Conservation (phyloP, 1,140 invertebrate species). For the Melitaea cinxia region DNA sequence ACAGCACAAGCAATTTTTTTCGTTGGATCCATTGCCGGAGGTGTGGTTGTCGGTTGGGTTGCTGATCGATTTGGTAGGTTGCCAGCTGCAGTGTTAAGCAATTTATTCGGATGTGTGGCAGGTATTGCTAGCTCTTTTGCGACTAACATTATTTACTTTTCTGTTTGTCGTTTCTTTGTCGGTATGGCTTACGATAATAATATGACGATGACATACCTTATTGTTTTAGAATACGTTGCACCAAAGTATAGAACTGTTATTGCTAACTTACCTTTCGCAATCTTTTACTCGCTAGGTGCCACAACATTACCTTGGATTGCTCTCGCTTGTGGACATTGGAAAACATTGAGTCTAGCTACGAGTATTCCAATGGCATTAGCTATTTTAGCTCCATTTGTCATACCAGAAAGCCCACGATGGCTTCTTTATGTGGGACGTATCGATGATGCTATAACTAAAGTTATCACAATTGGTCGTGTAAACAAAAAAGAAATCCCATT, state of each 20-base stretch:
- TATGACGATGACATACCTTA: conserved; percentile 86
- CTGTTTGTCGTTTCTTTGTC: conserved; percentile 83
- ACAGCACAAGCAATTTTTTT: conserved; percentile 86
- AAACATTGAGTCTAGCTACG: conserved; percentile 84
- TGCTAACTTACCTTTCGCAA: conserved; percentile 83
- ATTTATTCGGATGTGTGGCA: conserved; percentile 84
- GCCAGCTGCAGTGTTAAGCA: conserved; percentile 84
- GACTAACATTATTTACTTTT: conserved; percentile 83
- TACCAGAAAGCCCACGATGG: conserved; percentile 90
- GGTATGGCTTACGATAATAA: conserved; percentile 90
- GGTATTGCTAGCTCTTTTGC: conserved; percentile 85
- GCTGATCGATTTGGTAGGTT: conserved; percentile 86
- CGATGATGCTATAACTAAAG: conserved; percentile 85
- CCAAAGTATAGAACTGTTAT: conserved; percentile 83
- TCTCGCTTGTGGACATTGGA: conserved; percentile 86
- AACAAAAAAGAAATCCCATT: conserved; percentile 61
- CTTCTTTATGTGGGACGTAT: conserved; percentile 84
- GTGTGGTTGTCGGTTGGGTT: conserved; percentile 85
- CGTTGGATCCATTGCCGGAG: conserved; percentile 86
- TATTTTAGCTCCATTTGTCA: conserved; percentile 79
- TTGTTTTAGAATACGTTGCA: conserved; percentile 85
- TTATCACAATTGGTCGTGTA: conserved; percentile 58
- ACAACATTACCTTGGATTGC: conserved; percentile 84
- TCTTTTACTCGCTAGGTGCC: conserved; percentile 85
- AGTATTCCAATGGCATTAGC: conserved; percentile 70